A percentile compares a stretch with the other conserved stretches of the same genome.
Conservation (phyloP, 2,888 invertebrate genomes). For the Marasmarcha lunaedactyla region DNA sequence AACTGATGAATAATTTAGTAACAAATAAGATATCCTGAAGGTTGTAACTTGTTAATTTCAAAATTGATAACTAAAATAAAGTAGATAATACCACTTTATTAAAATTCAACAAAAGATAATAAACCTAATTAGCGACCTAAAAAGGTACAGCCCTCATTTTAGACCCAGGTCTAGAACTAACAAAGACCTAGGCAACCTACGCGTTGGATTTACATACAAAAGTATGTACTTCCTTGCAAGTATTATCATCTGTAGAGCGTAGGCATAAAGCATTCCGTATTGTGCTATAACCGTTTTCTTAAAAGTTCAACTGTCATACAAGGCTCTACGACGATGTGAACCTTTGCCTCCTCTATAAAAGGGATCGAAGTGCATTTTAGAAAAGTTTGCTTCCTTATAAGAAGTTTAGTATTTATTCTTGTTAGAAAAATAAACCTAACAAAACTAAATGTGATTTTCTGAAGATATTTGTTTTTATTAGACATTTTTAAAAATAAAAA, state of each 20-base stretch:
- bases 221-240: constrained; percentile 52
- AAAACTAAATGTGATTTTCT: too few relatives aligned
- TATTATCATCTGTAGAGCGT: constrained; percentile 40
- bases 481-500: background rate
- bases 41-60: too few relatives aligned
- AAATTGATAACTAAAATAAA: background rate
- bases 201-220: constrained; percentile 66
- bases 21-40: too few relatives aligned
- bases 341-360: too few relatives aligned
- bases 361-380: too few relatives aligned
- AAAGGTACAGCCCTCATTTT: constrained; percentile 17
- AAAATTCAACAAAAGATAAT: too few relatives aligned
- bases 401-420: too few relatives aligned
- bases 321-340: background rate
- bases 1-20: too few relatives aligned
- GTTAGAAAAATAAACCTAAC: too few relatives aligned
- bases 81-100: too few relatives aligned
- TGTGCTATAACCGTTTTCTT: constrained; percentile 11
- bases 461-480: too few relatives aligned
- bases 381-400: too few relatives aligned
- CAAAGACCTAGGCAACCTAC: constrained; percentile 45
- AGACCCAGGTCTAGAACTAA: constrained; percentile 35
- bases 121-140: background rate
- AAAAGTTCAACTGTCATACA: constrained; percentile 2
- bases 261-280: constrained; percentile 48